Evolutionary conservation across 2,113 vertebrate genomes (phyloP).

Genomic region (Anolis sagrei): DNA sequence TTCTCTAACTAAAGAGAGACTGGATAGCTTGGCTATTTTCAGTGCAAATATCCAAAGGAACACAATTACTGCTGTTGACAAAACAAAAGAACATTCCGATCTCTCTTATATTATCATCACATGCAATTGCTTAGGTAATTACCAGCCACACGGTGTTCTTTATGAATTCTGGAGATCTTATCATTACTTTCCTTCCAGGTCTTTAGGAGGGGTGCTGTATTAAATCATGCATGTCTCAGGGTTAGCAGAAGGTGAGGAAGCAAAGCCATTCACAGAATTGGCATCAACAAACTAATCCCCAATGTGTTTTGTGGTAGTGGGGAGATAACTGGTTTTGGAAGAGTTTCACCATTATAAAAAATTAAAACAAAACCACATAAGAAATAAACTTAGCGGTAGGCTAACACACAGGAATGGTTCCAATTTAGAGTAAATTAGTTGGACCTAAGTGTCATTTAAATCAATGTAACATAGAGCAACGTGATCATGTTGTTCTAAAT

Average conservation of each 20-base stretch:
- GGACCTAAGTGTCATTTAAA: not conserved
- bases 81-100: conserved; percentile 40
- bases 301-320: not conserved
- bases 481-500: not conserved
- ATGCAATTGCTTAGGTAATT: conserved; percentile 50
- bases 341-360: not conserved
- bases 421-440: not conserved
- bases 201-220: conserved; percentile 11
- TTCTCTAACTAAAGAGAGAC: not conserved
- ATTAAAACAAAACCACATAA: not conserved
- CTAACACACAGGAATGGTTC: not conserved
- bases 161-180: conserved; percentile 54
- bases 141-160: conserved; percentile 37
- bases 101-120: conserved; percentile 33
- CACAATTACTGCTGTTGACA: not conserved
- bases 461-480: not conserved
- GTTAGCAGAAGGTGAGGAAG: conserved; percentile 25
- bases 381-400: not conserved
- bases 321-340: not conserved
- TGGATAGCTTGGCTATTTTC: conserved; percentile 8
- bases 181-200: not conserved
- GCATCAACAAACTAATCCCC: conserved; percentile 1
- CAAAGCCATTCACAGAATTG: conserved; percentile 19
- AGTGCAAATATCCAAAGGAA: conserved; percentile 17
- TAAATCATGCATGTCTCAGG: conserved; percentile 40